Evolutionary conservation across 1,140 invertebrate genomes (phyloP), one percentile per base, ranked within the genome.

Genomic region (Rhagoletis pomonella): DNA sequence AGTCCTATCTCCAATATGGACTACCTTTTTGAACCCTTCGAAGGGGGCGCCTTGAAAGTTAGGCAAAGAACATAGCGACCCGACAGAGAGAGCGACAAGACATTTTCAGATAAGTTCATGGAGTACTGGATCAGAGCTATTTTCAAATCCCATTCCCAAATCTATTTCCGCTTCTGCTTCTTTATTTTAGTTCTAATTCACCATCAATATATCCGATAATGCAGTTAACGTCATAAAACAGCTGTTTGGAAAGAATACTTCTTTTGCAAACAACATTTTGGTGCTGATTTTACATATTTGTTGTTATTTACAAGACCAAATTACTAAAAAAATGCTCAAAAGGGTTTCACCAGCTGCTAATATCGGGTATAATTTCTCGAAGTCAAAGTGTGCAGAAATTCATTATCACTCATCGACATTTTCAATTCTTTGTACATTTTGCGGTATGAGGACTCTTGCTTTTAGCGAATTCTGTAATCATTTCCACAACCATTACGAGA

Each of bases 341-440:
- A 9, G 50, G 6, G n/a, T 81, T 81, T 14, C 14, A 3, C 9
- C 44, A 10, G 17, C 47, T 17, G 9, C 5, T 14, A 67, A 9
- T 29, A 67, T 29, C n/a, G 17, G 47, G 47, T 47, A 19, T 58
- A 19, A 39, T 42, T 10, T 44, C 17, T n/a, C 77, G 3, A 69
- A 58, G 5, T 86, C 77, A 17, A 89, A 90, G 88, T 90, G 89
- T 81, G 89, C 88, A 6, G 89, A 90, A 89, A 90, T 90, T 55
- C 87, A 86, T 58, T 90, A 86, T 73, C 67, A 88, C 4, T 39
- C 39, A 3, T 86, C 86, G 6, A 84, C 81, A 42, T 90, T 89
- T 60, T 50, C 85, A 6, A 90, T 90, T 59, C 39, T 65, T n/a
- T 90, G 89, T 50, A 59, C 86, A 39, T 88, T 87, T 9, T 90